Evolutionary conservation across 2,888 invertebrate species (phyloP).

Genomic region (Drosophila tripunctata): DNA sequence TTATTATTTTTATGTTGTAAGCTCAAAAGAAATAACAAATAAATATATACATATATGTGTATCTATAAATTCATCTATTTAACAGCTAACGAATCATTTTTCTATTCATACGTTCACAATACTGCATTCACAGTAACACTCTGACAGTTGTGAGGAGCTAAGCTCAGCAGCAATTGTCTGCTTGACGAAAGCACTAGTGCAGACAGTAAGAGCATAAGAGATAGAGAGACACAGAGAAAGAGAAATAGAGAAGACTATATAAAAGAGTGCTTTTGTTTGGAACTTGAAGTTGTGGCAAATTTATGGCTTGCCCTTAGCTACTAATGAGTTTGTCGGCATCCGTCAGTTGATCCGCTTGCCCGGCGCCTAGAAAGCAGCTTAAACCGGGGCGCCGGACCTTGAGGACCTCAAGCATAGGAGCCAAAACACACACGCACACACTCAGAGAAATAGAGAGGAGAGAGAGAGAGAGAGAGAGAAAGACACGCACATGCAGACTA

Average conservation of each 20-base stretch:
- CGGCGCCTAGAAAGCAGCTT: conserved; percentile 53
- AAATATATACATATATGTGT: background rate
- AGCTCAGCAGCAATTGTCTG: conserved; percentile 57
- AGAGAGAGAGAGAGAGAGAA: background rate
- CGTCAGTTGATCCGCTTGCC: conserved; percentile 41
- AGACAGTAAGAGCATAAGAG: background rate
- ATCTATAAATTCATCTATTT: too few relatives aligned
- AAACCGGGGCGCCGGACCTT: conserved; percentile 44
- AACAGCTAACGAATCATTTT: background rate
- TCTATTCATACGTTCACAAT: background rate
- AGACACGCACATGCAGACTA: background rate
- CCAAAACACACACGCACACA: background rate
- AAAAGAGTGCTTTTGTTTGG: conserved; percentile 6
- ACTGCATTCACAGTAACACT: background rate
- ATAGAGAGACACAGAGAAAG: background rate
- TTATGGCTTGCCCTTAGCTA: conserved; percentile 72
- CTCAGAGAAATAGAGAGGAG: background rate
- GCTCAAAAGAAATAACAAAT: background rate
- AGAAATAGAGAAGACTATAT: background rate
- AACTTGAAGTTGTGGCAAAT: conserved; percentile 56
- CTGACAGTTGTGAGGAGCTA: conserved; percentile 60
- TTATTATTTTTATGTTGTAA: background rate
- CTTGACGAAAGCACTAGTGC: conserved; percentile 26
- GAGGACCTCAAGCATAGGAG: conserved; percentile 15
- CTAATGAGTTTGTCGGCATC: conserved; percentile 78